Percentiles rank a stretch among this genome's conserved stretches.
These are phyloP conservation scores for Protobothrops flavoviridis DNA, from an alignment of 2,113 vertebrate species.

Conservation along the genomic window DNA sequence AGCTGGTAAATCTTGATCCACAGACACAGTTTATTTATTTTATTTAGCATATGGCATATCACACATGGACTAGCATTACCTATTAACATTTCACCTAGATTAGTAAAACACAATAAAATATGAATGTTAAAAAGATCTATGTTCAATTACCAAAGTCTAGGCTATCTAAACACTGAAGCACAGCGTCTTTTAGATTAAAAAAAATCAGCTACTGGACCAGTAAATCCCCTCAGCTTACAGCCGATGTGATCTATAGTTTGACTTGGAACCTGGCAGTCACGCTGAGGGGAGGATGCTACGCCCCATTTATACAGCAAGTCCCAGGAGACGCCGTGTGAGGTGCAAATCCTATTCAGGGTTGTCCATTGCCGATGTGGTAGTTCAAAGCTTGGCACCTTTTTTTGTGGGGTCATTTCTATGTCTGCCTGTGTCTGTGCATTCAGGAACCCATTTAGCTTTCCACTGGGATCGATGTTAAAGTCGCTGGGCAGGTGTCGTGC, in stretches of 20 bases:
- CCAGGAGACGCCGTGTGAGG: not conserved
- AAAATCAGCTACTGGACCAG: not conserved
- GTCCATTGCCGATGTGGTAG: not conserved
- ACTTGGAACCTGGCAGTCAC: not conserved
- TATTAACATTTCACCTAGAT: not conserved
- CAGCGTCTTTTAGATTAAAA: not conserved
- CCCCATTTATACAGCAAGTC: not conserved
- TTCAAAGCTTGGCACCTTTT: not conserved
- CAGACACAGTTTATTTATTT: not conserved
- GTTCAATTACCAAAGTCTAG: not conserved
- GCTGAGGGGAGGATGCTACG: not conserved
- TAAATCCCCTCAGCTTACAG: no score
- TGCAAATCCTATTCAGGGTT: not conserved
- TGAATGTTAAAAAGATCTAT: not conserved
- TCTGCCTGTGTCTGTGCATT: not conserved
- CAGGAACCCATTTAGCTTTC: not conserved
- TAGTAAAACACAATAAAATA: not conserved
- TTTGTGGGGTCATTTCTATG: not conserved
- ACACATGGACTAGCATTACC: not conserved
- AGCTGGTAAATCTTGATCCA: not conserved
- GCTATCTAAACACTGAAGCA: not conserved
- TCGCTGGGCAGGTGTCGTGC: not conserved
- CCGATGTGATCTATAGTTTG: not conserved
- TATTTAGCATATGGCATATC: not conserved
- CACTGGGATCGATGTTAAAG: not conserved